Conservation (phyloP, 2,113 vertebrate genomes). For the Pseudorectes ferrugineus region DNA sequence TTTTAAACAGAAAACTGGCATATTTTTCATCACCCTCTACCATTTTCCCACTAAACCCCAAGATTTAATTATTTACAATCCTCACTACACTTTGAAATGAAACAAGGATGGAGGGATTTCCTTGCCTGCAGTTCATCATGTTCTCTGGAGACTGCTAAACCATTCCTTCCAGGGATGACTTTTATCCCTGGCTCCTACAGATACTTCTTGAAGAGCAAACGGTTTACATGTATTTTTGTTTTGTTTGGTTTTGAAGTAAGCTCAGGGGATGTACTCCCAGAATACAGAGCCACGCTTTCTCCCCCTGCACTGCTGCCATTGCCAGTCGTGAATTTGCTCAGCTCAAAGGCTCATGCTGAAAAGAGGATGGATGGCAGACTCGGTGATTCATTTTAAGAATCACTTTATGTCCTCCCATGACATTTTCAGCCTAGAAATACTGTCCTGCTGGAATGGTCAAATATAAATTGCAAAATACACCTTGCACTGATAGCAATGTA, state of each 20-base stretch:
- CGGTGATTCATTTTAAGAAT: slow-evolving; percentile 10
- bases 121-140: slow-evolving; percentile 44
- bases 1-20: not conserved
- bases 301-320: not conserved
- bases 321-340: not conserved
- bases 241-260: slow-evolving; percentile 48
- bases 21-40: not conserved
- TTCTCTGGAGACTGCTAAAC: slow-evolving; percentile 55
- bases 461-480: slow-evolving; percentile 9
- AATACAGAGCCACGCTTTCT: not conserved
- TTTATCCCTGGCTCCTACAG: slow-evolving; percentile 49
- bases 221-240: slow-evolving; percentile 52
- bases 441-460: slow-evolving; percentile 3
- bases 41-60: slow-evolving; percentile 18
- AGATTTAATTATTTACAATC: slow-evolving; percentile 61
- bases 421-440: slow-evolving; percentile 38
- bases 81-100: slow-evolving; percentile 44
- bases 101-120: slow-evolving; percentile 60
- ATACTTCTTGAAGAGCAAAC: slow-evolving; percentile 48
- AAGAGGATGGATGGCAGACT: not conserved
- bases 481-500: not conserved
- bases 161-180: slow-evolving; percentile 53
- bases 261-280: slow-evolving; percentile 1
- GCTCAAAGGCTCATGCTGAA: not conserved
- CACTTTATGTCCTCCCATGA: not conserved